phyloP scores from a whole-genome alignment of 2,888 invertebrate species.

The Celastrina argiolus region DNA sequence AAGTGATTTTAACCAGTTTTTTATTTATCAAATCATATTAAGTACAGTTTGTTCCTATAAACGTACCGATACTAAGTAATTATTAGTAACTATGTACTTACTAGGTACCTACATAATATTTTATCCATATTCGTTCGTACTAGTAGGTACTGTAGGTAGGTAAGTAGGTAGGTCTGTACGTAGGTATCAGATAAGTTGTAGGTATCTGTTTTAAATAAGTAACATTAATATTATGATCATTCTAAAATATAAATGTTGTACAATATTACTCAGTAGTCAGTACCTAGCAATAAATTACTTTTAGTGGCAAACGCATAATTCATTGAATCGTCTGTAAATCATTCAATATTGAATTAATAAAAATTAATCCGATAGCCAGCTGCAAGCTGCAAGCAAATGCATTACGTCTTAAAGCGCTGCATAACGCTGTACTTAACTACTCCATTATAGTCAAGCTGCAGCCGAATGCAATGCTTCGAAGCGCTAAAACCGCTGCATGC shows the following conservation, averaged over 20 bases:
- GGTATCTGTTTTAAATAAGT: too few species aligned
- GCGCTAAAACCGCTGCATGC: neutral
- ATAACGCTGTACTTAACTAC: neutral
- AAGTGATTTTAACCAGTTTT: too few species aligned
- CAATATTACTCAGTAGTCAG: too few species aligned
- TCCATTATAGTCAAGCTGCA: neutral
- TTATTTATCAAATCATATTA: too few species aligned
- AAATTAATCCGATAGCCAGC: neutral
- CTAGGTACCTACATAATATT: too few species aligned
- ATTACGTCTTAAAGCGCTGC: neutral
- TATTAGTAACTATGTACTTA: conserved; percentile 1
- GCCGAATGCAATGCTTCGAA: neutral
- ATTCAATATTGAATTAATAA: neutral
- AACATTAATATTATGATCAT: too few species aligned
- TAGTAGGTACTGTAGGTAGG: too few species aligned
- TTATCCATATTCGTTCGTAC: too few species aligned
- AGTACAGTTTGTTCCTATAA: conserved; percentile 1
- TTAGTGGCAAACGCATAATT: neutral
- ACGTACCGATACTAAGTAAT: too few species aligned
- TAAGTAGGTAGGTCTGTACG: too few species aligned
- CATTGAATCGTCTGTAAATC: neutral
- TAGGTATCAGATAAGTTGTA: too few species aligned
- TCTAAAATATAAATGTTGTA: too few species aligned
- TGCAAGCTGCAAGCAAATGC: neutral
- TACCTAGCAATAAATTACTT: neutral